A percentile compares a stretch with the other conserved stretches of the same genome.
Conservation (phyloP, 2,113 vertebrate species). For the Odobenus rosmarus region DNA sequence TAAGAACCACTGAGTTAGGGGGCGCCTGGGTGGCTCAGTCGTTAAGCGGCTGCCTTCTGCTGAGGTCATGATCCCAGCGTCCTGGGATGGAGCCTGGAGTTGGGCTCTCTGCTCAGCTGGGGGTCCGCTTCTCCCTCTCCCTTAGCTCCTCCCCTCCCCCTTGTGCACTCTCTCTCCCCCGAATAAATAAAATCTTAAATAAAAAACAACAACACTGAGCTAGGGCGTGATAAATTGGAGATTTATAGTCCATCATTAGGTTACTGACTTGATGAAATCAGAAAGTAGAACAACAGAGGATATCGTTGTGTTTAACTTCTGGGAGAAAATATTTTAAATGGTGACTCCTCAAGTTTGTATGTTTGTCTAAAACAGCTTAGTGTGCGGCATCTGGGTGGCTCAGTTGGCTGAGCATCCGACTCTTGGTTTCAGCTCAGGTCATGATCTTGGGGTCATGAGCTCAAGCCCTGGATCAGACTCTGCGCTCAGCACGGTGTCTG, state of each 20-base stretch:
- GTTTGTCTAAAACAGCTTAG: neutral
- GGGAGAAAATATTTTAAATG: neutral
- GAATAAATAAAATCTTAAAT: neutral
- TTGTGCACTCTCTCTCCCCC: no score
- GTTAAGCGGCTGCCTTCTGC: no score
- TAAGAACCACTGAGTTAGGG: neutral
- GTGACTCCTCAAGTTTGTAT: neutral
- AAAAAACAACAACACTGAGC: neutral
- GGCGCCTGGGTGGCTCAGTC: no score
- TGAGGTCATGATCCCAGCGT: no score
- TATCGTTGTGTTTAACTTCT: neutral
- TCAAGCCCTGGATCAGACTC: neutral
- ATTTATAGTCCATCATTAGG: neutral
- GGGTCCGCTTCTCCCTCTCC: no score
- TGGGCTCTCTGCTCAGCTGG: no score
- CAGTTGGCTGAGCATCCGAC: neutral
- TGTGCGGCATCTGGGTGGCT: neutral
- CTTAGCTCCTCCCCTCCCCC: no score
- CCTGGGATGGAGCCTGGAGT: no score
- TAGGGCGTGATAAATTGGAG: neutral
- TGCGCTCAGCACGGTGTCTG: neutral
- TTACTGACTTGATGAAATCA: neutral
- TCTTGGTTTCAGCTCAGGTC: neutral
- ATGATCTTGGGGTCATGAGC: neutral
- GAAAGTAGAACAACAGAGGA: neutral